Conservation (phyloP, 1,140 invertebrate genomes). For the Drepana arcuata region DNA sequence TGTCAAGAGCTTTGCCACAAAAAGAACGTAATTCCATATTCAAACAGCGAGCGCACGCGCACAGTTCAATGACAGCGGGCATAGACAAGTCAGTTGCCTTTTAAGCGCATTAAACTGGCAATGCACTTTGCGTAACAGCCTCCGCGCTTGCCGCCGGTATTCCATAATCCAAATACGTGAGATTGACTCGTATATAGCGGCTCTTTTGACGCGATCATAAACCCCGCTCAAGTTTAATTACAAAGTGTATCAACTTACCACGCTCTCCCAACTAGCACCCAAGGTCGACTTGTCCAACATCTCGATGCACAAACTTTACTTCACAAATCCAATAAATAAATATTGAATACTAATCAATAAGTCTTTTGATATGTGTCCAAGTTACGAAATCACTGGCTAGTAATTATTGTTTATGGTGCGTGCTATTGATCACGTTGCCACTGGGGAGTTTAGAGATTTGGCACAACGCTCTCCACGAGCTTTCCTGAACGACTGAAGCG, state of each 20-base stretch:
- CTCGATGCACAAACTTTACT: no score
- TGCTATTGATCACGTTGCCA: constrained; percentile 42
- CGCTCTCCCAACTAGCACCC: constrained; percentile 64
- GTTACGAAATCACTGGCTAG: constrained; percentile 32
- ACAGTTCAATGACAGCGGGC: constrained; percentile 49
- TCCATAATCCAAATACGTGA: constrained; percentile 24
- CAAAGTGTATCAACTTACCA: constrained; percentile 37
- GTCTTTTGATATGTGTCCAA: constrained; percentile 3
- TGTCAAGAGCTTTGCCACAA: constrained; percentile 57
- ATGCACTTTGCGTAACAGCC: constrained; percentile 48
- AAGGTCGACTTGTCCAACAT: constrained; percentile 63
- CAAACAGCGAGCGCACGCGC: constrained; percentile 29
- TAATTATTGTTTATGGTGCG: constrained; percentile 24
- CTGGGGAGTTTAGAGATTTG: constrained; percentile 31
- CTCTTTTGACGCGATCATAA: background rate
- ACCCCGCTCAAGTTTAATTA: background rate
- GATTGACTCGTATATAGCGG: constrained; percentile 1
- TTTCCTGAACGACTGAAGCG: constrained; percentile 59
- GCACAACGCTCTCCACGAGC: constrained; percentile 40
- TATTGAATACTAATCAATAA: no score
- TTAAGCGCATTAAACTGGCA: constrained; percentile 42
- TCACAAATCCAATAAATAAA: no score
- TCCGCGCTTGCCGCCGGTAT: constrained; percentile 9
- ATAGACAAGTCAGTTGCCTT: constrained; percentile 48
- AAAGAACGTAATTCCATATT: constrained; percentile 51